Percentiles rank a stretch among this genome's conserved stretches.
phyloP scores from a whole-genome alignment of 1,140 invertebrate genomes.

The Leucophenga varia region DNA sequence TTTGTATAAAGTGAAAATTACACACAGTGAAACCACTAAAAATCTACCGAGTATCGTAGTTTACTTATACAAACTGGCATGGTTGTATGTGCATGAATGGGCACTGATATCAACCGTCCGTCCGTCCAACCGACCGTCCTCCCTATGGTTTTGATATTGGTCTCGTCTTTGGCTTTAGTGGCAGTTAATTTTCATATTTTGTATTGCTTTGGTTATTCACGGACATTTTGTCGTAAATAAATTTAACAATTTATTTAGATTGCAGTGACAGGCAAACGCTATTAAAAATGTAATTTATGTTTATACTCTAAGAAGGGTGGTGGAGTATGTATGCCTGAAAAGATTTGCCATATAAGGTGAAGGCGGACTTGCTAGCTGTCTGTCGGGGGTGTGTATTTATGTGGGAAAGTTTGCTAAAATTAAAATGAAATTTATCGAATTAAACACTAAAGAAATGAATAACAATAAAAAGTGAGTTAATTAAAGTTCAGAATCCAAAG shows the following conservation, averaged over 20 bases:
- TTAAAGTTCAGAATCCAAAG: too few relatives aligned
- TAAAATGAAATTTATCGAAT: too few relatives aligned
- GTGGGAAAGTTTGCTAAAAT: too few relatives aligned
- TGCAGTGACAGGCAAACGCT: conserved; percentile 52
- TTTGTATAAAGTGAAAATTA: conserved; percentile 54
- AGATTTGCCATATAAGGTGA: conserved; percentile 6
- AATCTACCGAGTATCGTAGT: too few relatives aligned
- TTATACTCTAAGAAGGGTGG: conserved; percentile 18
- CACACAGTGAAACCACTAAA: conserved; percentile 16
- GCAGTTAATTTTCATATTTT: conserved; percentile 54
- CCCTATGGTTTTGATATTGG: neutral
- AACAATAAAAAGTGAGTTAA: too few relatives aligned
- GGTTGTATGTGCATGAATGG: neutral
- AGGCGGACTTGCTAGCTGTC: too few relatives aligned
- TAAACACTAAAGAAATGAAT: too few relatives aligned
- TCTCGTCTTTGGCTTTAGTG: conserved; percentile 43
- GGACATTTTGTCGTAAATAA: conserved; percentile 52
- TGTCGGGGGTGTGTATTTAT: too few relatives aligned
- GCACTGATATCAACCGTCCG: too few relatives aligned
- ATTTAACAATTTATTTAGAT: conserved; percentile 55
- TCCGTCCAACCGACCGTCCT: too few relatives aligned
- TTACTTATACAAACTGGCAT: too few relatives aligned
- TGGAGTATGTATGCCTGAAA: conserved; percentile 11
- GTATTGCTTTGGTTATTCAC: conserved; percentile 3
- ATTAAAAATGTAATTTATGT: conserved; percentile 49